Evolutionary conservation across 2,113 vertebrate genomes (phyloP).

Genomic region (Microtus ochrogaster): DNA sequence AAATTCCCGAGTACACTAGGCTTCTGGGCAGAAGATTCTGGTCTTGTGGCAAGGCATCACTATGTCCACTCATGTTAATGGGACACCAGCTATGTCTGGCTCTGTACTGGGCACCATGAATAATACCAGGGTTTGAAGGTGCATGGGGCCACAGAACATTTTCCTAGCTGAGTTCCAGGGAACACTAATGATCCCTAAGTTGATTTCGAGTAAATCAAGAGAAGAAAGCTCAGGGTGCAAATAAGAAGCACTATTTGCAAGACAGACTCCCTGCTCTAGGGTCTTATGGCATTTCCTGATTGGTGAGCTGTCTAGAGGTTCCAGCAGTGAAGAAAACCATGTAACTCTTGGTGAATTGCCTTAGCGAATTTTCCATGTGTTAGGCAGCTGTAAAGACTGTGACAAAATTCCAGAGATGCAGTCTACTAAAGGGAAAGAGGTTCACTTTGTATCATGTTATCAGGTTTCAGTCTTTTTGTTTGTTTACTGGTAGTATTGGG

Average conservation of each 20-base stretch:
- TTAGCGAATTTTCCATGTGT: not conserved
- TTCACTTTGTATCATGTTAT: not conserved
- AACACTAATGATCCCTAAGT: not conserved
- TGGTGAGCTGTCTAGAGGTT: not conserved
- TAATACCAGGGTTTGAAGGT: not conserved
- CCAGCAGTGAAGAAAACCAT: not conserved
- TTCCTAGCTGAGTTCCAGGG: not conserved
- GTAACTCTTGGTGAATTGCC: slow-evolving; percentile 7
- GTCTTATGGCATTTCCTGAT: slow-evolving; percentile 2
- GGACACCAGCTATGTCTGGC: not conserved
- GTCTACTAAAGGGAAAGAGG: not conserved
- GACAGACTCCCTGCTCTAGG: not conserved
- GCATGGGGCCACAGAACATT: not conserved
- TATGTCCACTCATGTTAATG: not conserved
- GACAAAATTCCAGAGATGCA: not conserved
- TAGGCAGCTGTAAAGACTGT: not conserved
- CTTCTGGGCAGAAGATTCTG: not conserved
- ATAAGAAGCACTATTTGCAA: not conserved
- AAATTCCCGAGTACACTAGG: not conserved
- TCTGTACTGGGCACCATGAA: not conserved
- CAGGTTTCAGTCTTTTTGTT: not conserved
- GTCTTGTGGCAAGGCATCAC: not conserved
- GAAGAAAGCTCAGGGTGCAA: not conserved
- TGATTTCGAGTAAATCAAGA: not conserved
- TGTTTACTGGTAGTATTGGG: not conserved